These are phyloP conservation scores for Tipula vernalis DNA, from an alignment of 2,888 invertebrate genomes.

Conservation along the genomic window DNA sequence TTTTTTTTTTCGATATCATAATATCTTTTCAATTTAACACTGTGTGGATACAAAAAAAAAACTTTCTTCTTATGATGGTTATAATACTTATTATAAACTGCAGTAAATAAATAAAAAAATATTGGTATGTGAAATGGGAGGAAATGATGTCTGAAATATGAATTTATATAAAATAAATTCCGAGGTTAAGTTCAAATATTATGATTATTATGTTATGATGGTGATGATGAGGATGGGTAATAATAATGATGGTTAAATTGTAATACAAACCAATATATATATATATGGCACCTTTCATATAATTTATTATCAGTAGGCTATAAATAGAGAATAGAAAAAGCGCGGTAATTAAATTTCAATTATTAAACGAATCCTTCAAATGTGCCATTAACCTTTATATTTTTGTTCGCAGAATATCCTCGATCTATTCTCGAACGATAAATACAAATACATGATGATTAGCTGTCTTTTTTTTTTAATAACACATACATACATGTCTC, in stretches of 20 bases:
- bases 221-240: not conserved
- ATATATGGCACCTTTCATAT: too few species aligned
- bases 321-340: not conserved
- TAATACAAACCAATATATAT: too few species aligned
- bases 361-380: not conserved
- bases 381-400: not conserved
- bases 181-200: not conserved
- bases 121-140: not conserved
- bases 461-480: not conserved
- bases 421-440: not conserved
- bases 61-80: not conserved
- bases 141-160: not conserved
- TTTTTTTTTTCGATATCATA: not conserved
- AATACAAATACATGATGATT: not conserved
- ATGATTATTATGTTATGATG: not conserved
- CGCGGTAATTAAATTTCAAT: not conserved
- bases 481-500: not conserved
- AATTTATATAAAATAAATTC: not conserved
- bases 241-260: not conserved
- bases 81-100: not conserved
- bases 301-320: not conserved
- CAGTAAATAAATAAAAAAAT: not conserved
- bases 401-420: not conserved
- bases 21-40: constrained; percentile 4
- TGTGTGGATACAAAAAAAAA: not conserved